These are phyloP conservation scores for Serinus canaria DNA, from an alignment of 2,113 vertebrate species.

Conservation along the genomic window DNA sequence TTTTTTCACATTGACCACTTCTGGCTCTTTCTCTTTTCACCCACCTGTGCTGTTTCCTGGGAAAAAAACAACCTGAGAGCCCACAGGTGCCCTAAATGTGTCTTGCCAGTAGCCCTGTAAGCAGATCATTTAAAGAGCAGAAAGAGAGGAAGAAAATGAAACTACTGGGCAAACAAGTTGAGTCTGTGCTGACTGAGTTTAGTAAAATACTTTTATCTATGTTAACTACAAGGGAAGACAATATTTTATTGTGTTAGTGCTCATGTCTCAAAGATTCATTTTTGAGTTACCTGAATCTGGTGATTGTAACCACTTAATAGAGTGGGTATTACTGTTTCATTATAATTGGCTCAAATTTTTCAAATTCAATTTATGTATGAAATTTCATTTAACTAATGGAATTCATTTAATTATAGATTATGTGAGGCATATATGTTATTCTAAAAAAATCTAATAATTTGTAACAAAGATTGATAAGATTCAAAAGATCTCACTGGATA, in stretches of 20 bases:
- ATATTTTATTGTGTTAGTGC: neutral
- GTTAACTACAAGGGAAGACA: neutral
- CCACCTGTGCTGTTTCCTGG: neutral
- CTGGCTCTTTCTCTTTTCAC: neutral
- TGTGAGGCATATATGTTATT: neutral
- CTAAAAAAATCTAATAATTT: neutral
- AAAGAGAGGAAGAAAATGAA: neutral
- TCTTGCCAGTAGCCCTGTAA: neutral
- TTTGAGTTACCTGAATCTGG: neutral
- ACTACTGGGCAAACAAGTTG: neutral
- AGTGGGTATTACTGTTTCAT: neutral
- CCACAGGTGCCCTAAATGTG: neutral
- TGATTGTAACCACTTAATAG: neutral
- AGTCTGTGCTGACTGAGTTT: neutral
- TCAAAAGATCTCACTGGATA: neutral
- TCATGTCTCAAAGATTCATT: neutral
- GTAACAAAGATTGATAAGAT: slow-evolving; percentile 13
- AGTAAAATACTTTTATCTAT: neutral
- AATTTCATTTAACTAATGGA: slow-evolving; percentile 41
- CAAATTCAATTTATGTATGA: neutral
- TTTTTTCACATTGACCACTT: neutral
- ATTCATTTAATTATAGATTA: slow-evolving; percentile 15
- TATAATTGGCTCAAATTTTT: neutral
- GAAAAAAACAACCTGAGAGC: neutral
- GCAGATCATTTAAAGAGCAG: neutral